phyloP scores from a whole-genome alignment of 2,113 vertebrate species.

The Sceloporus undulatus region DNA sequence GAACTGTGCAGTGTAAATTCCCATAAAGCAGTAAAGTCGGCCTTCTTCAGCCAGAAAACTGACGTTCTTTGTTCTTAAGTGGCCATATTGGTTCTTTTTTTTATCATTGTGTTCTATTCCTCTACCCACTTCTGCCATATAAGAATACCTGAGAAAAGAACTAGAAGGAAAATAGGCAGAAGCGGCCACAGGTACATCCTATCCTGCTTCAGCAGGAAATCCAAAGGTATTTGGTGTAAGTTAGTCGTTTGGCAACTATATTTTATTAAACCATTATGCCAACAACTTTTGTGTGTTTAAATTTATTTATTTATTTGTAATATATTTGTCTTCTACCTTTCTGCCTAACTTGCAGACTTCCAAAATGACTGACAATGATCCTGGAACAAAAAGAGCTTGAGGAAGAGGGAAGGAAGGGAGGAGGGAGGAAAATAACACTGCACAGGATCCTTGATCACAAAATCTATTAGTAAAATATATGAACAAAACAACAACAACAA shows the following conservation, averaged over 20 bases:
- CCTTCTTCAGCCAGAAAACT: constrained; percentile 16
- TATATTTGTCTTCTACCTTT: no score
- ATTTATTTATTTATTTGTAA: no score
- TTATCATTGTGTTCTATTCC: not conserved
- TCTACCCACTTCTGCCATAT: no score
- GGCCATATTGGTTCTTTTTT: not conserved
- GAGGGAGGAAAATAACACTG: no score
- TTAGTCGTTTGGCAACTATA: not conserved
- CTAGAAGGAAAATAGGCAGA: not conserved
- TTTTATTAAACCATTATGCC: not conserved
- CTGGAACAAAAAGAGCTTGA: no score
- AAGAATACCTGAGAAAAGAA: not conserved
- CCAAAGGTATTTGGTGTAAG: not conserved
- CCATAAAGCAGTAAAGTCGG: constrained; percentile 14
- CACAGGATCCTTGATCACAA: no score
- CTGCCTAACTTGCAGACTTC: no score
- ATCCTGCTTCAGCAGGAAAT: not conserved
- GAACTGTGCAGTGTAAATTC: constrained; percentile 9
- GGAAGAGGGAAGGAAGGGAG: no score
- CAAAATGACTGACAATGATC: no score
- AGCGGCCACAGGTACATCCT: not conserved
- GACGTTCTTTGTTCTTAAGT: constrained; percentile 11
- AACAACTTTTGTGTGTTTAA: not conserved
- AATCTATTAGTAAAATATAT: no score
- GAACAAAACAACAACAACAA: no score